These are phyloP conservation scores for Chydorus sphaericus DNA, from an alignment of 2,888 invertebrate species.

Conservation along the genomic window DNA sequence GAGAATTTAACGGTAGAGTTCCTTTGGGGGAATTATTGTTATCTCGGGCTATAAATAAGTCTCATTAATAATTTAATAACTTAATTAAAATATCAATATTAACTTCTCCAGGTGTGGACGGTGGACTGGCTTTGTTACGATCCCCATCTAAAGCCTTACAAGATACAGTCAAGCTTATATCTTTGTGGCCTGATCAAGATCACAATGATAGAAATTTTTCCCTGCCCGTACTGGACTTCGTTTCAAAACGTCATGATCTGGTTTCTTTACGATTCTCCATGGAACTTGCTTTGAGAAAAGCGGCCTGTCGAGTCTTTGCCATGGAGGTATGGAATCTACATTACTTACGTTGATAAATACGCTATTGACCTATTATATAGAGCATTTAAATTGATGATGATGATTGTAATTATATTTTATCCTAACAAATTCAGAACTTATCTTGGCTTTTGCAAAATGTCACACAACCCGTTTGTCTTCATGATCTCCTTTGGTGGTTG, in stretches of 20 bases:
- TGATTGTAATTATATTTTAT: not conserved
- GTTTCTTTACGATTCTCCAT: conserved; percentile 69
- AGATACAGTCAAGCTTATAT: conserved; percentile 41
- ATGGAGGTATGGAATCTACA: conserved; percentile 45
- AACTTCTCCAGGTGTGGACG: conserved; percentile 32
- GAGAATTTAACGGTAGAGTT: too few species aligned
- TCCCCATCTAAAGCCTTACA: conserved; percentile 79
- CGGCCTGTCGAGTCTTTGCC: conserved; percentile 53
- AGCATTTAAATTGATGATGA: not conserved
- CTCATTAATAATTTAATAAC: too few species aligned
- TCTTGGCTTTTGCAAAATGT: conserved; percentile 89
- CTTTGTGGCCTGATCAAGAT: not conserved
- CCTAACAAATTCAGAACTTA: conserved; percentile 45
- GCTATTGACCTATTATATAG: not conserved
- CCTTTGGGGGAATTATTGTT: too few species aligned
- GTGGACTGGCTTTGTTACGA: conserved; percentile 64
- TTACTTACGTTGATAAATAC: conserved; percentile 4
- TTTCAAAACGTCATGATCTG: conserved; percentile 70
- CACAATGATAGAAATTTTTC: conserved; percentile 29
- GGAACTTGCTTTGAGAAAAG: conserved; percentile 61
- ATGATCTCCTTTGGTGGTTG: conserved; percentile 95
- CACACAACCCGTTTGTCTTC: conserved; percentile 77
- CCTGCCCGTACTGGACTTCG: conserved; percentile 69
- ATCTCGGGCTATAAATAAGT: too few species aligned
- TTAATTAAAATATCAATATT: too few species aligned